Base-by-base conservation (phyloP, 2,113 vertebrate species). In the Muscicapa adusta region DNA sequence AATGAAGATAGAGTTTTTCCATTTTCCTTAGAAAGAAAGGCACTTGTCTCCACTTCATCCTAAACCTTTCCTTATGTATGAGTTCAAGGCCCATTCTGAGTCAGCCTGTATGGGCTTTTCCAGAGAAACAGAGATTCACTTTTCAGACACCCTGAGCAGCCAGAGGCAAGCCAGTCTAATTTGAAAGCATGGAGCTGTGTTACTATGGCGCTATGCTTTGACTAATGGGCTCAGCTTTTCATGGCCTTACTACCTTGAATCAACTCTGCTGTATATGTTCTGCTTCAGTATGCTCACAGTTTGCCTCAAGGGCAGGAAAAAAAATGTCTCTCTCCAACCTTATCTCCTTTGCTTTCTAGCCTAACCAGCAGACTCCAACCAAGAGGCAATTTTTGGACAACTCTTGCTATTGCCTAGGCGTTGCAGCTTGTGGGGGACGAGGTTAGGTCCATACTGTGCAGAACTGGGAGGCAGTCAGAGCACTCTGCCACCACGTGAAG, bases 101-200 rank as follows among this genome's bases (percentile, higher is more conserved):
- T 83, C 90, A 94, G 63, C 56, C 75, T 92, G 19, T 36, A 67
- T 60, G 40, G 75, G 56, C 56, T 95, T 94, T 92, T 86, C 71
- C 75, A 92, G 94, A 71, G 89, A 94, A 86, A 83, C 34, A 88
- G 57, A 89, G 79, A 92, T 63, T 63, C 56, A 40, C 79, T 91
- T 71, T 94, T 63, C 83, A 92, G 75, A 84, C 51, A 85, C 63
- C 51, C 56, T 47, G 79, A 84, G 88, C 83, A 95, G 96, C 91
- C 88, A 95, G 94, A 95, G 94, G 94, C 94, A 94, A 94, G 72
- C 42, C 86, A 94, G 85, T 15, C 88, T 50, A 63, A 93, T 92
- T 61, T 96, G 79, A 84, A 91, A 80, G 60, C 56, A 28, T 71
- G 72, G 72, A 95, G 85, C 79, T 86, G 48, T 88, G 92, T 93